These are phyloP conservation scores for Cyrtonyx montezumae DNA, from an alignment of 2,113 vertebrate genomes.

Conservation along the genomic window DNA sequence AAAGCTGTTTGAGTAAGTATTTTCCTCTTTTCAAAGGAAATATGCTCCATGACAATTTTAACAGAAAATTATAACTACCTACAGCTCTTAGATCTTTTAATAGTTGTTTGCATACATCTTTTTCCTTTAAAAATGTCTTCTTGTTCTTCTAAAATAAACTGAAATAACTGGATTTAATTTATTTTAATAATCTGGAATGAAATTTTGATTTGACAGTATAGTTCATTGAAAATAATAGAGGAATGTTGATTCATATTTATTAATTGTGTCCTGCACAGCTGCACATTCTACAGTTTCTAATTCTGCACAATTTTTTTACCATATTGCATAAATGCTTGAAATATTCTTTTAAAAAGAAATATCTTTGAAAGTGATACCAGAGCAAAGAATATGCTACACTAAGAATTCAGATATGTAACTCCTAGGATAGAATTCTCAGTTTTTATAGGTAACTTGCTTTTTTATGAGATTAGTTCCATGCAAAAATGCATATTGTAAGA, in stretches of 20 bases:
- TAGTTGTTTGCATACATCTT: neutral
- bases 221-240: neutral
- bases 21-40: neutral
- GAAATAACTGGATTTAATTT: neutral
- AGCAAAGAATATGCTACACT: neutral
- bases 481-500: neutral
- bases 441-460: neutral
- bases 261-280: neutral
- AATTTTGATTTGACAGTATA: neutral
- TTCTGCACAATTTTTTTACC: neutral
- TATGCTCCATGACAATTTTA: neutral
- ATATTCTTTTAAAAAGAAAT: neutral
- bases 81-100: neutral
- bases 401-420: neutral
- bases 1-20: neutral
- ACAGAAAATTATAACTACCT: neutral
- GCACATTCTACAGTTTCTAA: neutral
- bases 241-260: conserved; percentile 10
- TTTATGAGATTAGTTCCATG: neutral
- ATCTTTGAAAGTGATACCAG: neutral
- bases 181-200: neutral
- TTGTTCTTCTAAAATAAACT: neutral
- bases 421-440: neutral
- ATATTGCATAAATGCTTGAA: neutral
- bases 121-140: neutral